Percentiles rank a stretch among this genome's conserved stretches.
Evolutionary conservation across 1,140 invertebrate genomes (phyloP).

Genomic region (Saxidomus purpurata): DNA sequence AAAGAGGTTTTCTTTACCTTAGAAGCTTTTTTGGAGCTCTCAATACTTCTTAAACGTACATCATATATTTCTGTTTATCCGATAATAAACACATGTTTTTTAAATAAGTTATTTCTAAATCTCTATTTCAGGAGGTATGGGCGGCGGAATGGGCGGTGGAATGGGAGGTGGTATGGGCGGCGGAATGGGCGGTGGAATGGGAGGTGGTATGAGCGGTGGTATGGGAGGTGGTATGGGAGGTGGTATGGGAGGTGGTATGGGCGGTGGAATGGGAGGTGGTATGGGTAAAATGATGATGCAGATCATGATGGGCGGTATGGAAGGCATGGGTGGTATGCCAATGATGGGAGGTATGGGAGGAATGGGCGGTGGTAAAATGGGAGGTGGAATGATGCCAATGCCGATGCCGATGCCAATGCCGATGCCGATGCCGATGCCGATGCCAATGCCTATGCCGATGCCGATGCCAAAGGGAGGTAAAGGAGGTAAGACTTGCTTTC

Average conservation of each 20-base stretch:
- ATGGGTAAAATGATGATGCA: constrained; percentile 31
- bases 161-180: background rate
- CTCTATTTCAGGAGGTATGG: constrained; percentile 23
- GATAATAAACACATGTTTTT: background rate
- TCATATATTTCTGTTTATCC: background rate
- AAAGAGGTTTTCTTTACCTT: no score
- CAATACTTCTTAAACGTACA: background rate
- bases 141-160: background rate
- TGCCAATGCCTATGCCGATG: constrained; percentile 44
- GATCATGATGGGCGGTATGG: constrained; percentile 16
- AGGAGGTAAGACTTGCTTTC: background rate
- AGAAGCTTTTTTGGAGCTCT: no score
- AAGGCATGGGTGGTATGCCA: background rate
- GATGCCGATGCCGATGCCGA: constrained; percentile 29
- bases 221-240: background rate
- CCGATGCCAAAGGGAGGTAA: constrained; percentile 12
- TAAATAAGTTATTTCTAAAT: background rate
- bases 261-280: constrained; percentile 11
- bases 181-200: background rate
- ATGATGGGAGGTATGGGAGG: background rate
- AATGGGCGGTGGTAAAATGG: constrained; percentile 29
- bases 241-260: background rate
- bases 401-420: constrained; percentile 36
- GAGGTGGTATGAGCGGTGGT: background rate
- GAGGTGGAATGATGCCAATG: constrained; percentile 26